These are phyloP conservation scores for Herminia tarsipennalis DNA, from an alignment of 2,888 invertebrate genomes.

Conservation along the genomic window DNA sequence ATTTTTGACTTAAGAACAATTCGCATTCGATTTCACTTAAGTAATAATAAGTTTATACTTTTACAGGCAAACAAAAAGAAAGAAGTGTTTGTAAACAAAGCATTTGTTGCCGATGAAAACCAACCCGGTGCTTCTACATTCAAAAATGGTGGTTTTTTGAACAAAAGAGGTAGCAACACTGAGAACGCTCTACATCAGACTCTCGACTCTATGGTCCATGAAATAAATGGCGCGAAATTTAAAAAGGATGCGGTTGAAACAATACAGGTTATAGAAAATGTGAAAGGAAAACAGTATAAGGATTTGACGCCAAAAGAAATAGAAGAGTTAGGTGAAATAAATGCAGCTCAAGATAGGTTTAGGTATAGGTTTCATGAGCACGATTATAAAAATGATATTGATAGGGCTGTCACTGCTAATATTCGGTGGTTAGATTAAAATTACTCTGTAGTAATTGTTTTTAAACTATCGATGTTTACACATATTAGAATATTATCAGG, in stretches of 20 bases:
- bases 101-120: constrained; percentile 50
- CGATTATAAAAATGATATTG: constrained; percentile 66
- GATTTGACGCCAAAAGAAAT: constrained; percentile 66
- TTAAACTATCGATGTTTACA: too few relatives aligned
- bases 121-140: constrained; percentile 36
- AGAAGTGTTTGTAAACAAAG: constrained; percentile 63
- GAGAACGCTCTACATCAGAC: constrained; percentile 66
- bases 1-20: too few relatives aligned
- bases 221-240: constrained; percentile 55
- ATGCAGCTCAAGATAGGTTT: constrained; percentile 69
- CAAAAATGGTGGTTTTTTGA: constrained; percentile 65
- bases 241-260: constrained; percentile 18
- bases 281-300: constrained; percentile 68
- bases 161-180: constrained; percentile 65
- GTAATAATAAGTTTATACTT: constrained; percentile 13
- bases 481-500: too few relatives aligned
- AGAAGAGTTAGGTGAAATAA: constrained; percentile 66
- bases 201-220: constrained; percentile 67
- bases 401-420: constrained; percentile 49
- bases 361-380: constrained; percentile 65
- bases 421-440: constrained; percentile 67
- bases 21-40: too few relatives aligned
- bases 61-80: constrained; percentile 54
- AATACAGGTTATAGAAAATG: constrained; percentile 46
- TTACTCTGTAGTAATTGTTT: too few relatives aligned